phyloP scores from a whole-genome alignment of 2,888 invertebrate genomes.

The Tinea trinotella region DNA sequence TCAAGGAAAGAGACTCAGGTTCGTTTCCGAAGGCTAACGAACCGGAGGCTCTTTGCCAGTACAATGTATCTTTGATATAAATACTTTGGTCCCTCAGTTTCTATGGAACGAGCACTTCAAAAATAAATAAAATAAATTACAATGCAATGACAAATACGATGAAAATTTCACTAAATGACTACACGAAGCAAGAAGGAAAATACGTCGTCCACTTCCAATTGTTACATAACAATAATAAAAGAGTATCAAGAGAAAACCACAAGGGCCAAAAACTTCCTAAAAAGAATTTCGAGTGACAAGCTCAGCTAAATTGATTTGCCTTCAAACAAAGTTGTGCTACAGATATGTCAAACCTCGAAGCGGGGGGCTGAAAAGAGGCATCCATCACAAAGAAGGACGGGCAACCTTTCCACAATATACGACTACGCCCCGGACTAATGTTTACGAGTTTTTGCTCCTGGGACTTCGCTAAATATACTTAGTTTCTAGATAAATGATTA shows the following conservation, averaged over 20 bases:
- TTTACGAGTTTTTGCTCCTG: constrained; percentile 42
- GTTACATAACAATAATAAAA: background rate
- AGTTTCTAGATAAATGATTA: constrained; percentile 13
- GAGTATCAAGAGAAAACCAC: background rate
- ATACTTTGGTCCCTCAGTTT: too few relatives aligned
- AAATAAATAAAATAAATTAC: too few relatives aligned
- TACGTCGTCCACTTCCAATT: too few relatives aligned
- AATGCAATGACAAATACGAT: too few relatives aligned
- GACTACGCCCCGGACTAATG: constrained; percentile 33
- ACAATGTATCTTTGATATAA: too few relatives aligned
- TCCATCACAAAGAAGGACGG: constrained; percentile 17
- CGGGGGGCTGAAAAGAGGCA: constrained; percentile 8
- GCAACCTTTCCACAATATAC: constrained; percentile 44
- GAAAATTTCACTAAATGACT: too few relatives aligned
- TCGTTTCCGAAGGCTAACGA: too few relatives aligned
- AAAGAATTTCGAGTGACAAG: constrained; percentile 3
- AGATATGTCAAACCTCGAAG: constrained; percentile 17
- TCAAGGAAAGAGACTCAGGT: too few relatives aligned
- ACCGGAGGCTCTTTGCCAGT: too few relatives aligned
- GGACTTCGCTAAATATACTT: constrained; percentile 17
- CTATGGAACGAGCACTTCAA: too few relatives aligned
- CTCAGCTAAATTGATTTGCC: constrained; percentile 14
- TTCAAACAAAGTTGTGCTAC: constrained; percentile 16
- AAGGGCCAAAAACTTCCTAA: background rate
- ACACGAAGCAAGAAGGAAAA: too few relatives aligned